Base-by-base conservation (phyloP, 2,888 invertebrate species). In the Hedya salicella region DNA sequence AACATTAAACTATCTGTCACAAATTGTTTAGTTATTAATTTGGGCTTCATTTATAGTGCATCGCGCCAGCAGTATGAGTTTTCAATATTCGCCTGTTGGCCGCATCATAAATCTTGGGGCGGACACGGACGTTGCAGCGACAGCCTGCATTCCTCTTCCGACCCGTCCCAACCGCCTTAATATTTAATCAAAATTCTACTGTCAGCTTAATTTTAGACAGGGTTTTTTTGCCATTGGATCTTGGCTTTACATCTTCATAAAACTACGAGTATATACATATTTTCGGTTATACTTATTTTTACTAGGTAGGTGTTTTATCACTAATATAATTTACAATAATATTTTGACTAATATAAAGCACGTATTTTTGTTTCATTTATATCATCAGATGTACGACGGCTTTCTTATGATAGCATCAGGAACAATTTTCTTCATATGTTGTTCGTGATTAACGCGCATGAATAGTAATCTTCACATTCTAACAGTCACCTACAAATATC, bases 1-100 rank as follows among this genome's bases (percentile, higher is more conserved):
- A 40, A 17, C 9, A 44, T 48, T 36, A 2, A n/a, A 14, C 9
- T 49, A n/a, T 14, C 32, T 3, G 5, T 25, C 36, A 14, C 46
- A 50, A 50, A 17, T 40, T 30, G 19, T n/a, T 48, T 59, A 79
- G 77, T 79, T 79, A 75, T 77, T 75, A 75, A 59, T 72, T 75
- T 74, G 69, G 73, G 79, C 78, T 83, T 82, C 71, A 78, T 73
- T 85, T 80, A 83, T 78, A 83, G 81, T 85, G 83, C 79, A 86
- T 82, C 80, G 77, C 81, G 87, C 75, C 84, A 87, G 46, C 44
- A 36, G 50, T 61, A 68, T 83, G 83, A 82, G 86, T 88, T 89
- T 89, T 87, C 89, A 89, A 89, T 89, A 82, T 82, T 87, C 87
- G 88, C 88, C 85, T 86, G 88, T 89, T 88, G 88, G 89, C 80